Conservation (phyloP, 2,113 vertebrate genomes). For the Sorex araneus region DNA sequence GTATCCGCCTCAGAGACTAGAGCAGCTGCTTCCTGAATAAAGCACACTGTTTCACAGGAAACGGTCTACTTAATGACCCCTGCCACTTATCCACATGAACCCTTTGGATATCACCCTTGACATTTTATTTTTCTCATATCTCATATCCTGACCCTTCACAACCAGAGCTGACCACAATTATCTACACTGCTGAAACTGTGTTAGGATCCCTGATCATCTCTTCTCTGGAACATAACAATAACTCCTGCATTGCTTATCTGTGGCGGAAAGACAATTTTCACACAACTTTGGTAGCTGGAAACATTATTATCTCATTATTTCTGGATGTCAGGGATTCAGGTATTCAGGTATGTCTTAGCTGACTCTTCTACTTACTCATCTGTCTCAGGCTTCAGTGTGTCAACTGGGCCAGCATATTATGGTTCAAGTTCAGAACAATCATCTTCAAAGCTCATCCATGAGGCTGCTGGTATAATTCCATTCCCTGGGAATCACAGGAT, state of each 20-base stretch:
- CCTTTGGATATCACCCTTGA: not conserved
- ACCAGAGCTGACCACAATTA: not conserved
- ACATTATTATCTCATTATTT: not conserved
- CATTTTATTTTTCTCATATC: not conserved
- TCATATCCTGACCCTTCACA: not conserved
- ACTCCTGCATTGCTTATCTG: not conserved
- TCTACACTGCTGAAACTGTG: no score
- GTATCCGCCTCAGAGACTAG: not conserved
- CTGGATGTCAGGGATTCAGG: no score
- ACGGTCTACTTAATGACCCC: not conserved
- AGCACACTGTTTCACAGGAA: not conserved
- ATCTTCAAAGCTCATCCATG: not conserved
- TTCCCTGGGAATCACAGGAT: not conserved
- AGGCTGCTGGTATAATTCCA: not conserved
- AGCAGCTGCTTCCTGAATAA: not conserved
- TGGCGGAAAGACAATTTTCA: not conserved
- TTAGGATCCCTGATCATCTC: not conserved
- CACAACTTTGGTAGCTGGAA: not conserved
- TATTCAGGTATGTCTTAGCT: not conserved
- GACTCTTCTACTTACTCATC: not conserved
- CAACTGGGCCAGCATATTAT: accelerated
- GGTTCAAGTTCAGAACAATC: not conserved
- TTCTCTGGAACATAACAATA: not conserved
- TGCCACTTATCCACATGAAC: not conserved
- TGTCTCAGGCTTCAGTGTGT: not conserved